Evolutionary conservation across 2,797 vertebrate species (phyloP), one percentile per base, ranked within the genome.

Genomic region (Rhincodon typus): DNA sequence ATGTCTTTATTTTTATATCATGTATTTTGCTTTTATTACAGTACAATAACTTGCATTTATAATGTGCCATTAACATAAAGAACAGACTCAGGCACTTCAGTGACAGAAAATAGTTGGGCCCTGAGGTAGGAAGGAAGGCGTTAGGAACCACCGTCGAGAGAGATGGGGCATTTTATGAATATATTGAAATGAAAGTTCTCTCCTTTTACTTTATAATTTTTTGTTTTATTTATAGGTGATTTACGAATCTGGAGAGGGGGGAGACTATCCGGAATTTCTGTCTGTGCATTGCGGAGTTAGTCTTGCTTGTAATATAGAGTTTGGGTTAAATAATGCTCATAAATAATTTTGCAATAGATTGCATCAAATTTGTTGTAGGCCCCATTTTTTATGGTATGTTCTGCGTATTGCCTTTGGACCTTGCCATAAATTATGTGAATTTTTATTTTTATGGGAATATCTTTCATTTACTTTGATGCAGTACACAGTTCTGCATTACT

Each of bases 401-500:
- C 53, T 90, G 13, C 87, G 66, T 90, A 62, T 62, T 90, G 87
- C 50, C 86, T 88, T 53, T 88, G 50, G 25, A 88, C 15, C 42
- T 90, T 90, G 53, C 53, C 53, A 90, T 62, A 62, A 90, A 90
- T 62, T 57, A 34, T 62, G 17, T 2, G 5, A 34, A 88, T 88
- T 90, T 62, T 90, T 90, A 90, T 62, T 57, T 90, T 90, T 90
- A 90, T 90, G 87, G 87, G 53, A 19, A 66, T 25, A 84, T 62
- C 19, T 90, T 66, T 90, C 53, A 66, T 66, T 90, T 90, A 19
- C 87, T 90, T 90, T 90, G 30, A 66, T 90, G 57, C 53, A 90
- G 30, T 6, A n/a, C 30, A 90, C 13, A 62, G 57, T n/a, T 90
- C 53, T 90, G 87, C 30, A 62, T 62, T 62, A 62, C 53, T 66